Evolutionary conservation across 2,113 vertebrate genomes (phyloP).

Genomic region (Stegostoma tigrinum): DNA sequence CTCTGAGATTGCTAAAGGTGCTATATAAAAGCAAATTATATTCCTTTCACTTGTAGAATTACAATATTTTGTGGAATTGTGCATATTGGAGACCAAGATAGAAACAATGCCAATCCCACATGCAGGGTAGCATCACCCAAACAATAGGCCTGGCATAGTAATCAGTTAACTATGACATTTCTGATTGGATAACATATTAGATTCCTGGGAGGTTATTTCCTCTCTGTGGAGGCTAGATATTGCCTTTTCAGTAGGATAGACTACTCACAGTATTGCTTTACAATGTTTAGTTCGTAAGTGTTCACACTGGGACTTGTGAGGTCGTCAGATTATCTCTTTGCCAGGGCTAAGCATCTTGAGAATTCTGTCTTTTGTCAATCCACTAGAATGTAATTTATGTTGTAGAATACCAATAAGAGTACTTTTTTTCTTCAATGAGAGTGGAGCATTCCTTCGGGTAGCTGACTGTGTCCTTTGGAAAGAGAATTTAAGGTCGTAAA

Average conservation of each 20-base stretch:
- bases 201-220: neutral
- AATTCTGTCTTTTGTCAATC: slow-evolving; percentile 2
- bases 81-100: neutral
- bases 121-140: neutral
- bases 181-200: neutral
- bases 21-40: neutral
- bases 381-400: neutral
- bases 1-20: neutral
- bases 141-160: neutral
- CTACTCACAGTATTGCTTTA: neutral
- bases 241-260: neutral
- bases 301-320: slow-evolving; percentile 17
- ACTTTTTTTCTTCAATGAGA: neutral
- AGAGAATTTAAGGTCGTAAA: neutral
- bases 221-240: neutral
- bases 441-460: neutral
- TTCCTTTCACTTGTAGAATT: neutral
- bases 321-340: slow-evolving; percentile 5
- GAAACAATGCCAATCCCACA: neutral
- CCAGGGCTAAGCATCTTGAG: neutral
- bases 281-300: neutral
- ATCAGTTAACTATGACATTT: neutral
- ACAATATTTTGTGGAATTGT: neutral
- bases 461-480: neutral
- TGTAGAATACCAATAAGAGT: slow-evolving; percentile 12